phyloP scores from a whole-genome alignment of 1,140 invertebrate species.

The Cyclina sinensis region DNA sequence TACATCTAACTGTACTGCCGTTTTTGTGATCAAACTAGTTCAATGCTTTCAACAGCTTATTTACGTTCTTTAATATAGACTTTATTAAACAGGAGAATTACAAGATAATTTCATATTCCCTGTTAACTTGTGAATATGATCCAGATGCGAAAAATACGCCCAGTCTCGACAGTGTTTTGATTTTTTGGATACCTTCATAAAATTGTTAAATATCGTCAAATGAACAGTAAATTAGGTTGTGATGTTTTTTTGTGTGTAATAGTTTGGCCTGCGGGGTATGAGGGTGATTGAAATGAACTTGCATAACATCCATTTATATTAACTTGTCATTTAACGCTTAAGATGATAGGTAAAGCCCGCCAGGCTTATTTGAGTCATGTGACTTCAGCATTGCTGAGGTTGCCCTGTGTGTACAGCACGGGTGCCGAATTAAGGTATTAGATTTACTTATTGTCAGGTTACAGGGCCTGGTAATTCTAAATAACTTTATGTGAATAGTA shows the following conservation, averaged over 20 bases:
- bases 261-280: not conserved
- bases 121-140: slow-evolving; percentile 16
- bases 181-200: slow-evolving; percentile 41
- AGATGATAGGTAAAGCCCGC: slow-evolving; percentile 4
- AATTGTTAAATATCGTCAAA: slow-evolving; percentile 44
- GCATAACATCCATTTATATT: slow-evolving; percentile 22
- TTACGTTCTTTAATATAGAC: slow-evolving; percentile 7
- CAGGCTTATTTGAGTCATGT: slow-evolving; percentile 25
- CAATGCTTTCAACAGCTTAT: slow-evolving; percentile 37
- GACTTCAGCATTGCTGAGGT: not conserved
- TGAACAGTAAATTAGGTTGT: slow-evolving; percentile 30
- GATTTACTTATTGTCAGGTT: not conserved
- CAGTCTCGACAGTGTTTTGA: slow-evolving; percentile 24
- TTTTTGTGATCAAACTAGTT: slow-evolving; percentile 9
- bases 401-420: not conserved
- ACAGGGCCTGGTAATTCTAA: not conserved
- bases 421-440: not conserved
- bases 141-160: slow-evolving; percentile 38
- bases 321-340: slow-evolving; percentile 18
- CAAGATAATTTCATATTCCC: slow-evolving; percentile 33
- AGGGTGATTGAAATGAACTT: slow-evolving; percentile 30
- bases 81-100: slow-evolving; percentile 28
- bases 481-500: not conserved
- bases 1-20: not conserved
- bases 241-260: slow-evolving; percentile 23